Evolutionary conservation across 2,888 invertebrate genomes (phyloP).

Genomic region (Biston betularia): DNA sequence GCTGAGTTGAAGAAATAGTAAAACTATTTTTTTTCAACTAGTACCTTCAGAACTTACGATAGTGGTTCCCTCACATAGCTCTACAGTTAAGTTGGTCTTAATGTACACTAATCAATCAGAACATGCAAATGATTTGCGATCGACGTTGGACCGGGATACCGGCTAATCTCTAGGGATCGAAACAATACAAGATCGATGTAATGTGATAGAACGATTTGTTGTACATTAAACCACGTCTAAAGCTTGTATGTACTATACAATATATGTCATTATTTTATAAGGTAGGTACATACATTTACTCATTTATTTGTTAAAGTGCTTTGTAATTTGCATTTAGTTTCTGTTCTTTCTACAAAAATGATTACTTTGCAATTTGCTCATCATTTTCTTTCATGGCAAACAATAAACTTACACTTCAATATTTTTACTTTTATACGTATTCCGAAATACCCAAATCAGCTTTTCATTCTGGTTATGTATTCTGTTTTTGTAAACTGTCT

Average conservation of each 20-base stretch:
- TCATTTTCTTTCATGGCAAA: no score
- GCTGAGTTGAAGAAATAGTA: neutral
- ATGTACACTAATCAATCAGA: conserved; percentile 32
- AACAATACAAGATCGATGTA: conserved; percentile 17
- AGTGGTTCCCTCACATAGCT: neutral
- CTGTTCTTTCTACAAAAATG: no score
- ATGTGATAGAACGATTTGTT: conserved; percentile 38
- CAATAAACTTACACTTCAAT: no score
- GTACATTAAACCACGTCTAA: conserved; percentile 37
- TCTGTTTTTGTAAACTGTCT: no score
- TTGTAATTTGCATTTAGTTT: no score
- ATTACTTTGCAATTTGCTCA: no score
- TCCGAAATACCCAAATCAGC: no score
- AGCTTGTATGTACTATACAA: conserved; percentile 24
- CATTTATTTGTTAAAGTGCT: no score
- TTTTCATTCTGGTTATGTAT: no score
- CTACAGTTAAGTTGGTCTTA: neutral
- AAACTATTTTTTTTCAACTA: neutral
- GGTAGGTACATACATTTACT: no score
- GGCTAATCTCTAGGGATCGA: conserved; percentile 4
- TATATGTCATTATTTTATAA: no score
- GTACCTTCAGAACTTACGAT: neutral
- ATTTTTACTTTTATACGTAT: no score
- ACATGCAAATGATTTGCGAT: conserved; percentile 41
- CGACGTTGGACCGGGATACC: conserved; percentile 10